These are phyloP conservation scores for Sylvietta virens DNA, from an alignment of 2,113 vertebrate genomes.

Conservation along the genomic window DNA sequence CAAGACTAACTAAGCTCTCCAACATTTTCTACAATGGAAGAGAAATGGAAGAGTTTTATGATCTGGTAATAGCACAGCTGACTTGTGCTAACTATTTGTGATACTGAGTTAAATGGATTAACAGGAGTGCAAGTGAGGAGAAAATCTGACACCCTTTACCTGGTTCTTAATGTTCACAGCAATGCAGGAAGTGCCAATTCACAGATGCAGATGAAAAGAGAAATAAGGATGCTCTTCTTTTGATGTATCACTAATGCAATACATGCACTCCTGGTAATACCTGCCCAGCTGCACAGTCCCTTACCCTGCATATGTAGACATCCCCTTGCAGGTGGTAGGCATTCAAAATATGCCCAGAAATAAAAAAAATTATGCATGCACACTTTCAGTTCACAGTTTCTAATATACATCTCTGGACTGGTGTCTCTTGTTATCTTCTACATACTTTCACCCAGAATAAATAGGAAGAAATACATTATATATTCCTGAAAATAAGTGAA, in stretches of 20 bases:
- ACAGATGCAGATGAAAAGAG: background rate
- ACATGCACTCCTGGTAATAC: background rate
- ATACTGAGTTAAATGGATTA: background rate
- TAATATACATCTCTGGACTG: background rate
- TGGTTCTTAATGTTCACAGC: background rate
- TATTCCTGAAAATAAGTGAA: background rate
- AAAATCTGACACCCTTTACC: background rate
- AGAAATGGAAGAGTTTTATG: background rate
- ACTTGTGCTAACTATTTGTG: background rate
- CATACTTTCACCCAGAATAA: background rate
- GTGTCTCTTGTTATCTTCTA: background rate
- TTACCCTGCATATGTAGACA: background rate
- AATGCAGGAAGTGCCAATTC: background rate
- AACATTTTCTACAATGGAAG: background rate
- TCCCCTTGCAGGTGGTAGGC: background rate
- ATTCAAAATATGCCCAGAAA: background rate
- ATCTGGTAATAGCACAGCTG: background rate
- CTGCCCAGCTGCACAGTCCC: background rate
- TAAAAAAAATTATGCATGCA: background rate
- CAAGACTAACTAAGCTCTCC: background rate
- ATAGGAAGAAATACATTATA: background rate
- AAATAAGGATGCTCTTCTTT: background rate
- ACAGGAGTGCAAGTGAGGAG: background rate
- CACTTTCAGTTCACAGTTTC: background rate
- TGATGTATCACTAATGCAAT: background rate